A percentile compares a stretch with the other conserved stretches of the same genome.
Evolutionary conservation across 2,797 vertebrate genomes (phyloP).

Genomic region (Halcyon smyrnensis): DNA sequence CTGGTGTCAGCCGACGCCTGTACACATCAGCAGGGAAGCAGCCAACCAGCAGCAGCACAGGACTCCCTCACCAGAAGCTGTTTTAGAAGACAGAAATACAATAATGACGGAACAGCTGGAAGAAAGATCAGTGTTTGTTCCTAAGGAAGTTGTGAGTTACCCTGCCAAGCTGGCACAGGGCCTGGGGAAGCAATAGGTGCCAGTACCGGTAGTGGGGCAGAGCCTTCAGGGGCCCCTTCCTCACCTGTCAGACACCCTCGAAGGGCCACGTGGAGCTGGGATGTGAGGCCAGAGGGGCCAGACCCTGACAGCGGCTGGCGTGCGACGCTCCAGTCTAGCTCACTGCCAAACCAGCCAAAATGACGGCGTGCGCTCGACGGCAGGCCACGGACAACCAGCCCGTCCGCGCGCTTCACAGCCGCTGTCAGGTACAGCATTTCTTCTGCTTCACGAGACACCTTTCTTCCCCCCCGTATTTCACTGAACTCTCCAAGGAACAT

Average conservation of each 20-base stretch:
- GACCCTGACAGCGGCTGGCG: background rate
- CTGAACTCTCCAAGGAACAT: background rate
- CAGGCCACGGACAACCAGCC: no score
- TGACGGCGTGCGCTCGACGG: no score
- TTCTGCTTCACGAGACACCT: no score
- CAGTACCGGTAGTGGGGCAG: accelerated
- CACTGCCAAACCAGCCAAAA: accelerated
- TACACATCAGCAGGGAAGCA: accelerated
- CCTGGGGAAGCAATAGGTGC: background rate
- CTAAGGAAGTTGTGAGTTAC: background rate
- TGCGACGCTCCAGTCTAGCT: background rate
- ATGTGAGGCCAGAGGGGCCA: background rate
- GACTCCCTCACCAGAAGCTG: background rate
- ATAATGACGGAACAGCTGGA: background rate
- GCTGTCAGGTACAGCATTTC: background rate
- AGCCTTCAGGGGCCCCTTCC: background rate
- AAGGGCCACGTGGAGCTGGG: background rate
- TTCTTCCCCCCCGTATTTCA: background rate
- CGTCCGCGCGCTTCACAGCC: no score
- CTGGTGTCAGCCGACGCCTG: background rate
- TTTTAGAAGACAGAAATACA: background rate
- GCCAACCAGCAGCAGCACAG: background rate
- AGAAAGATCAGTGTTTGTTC: background rate
- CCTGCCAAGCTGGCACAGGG: accelerated
- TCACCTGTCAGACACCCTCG: background rate